These are phyloP conservation scores for Pterophyllum scalare DNA, from an alignment of 2,113 vertebrate species.

Conservation along the genomic window DNA sequence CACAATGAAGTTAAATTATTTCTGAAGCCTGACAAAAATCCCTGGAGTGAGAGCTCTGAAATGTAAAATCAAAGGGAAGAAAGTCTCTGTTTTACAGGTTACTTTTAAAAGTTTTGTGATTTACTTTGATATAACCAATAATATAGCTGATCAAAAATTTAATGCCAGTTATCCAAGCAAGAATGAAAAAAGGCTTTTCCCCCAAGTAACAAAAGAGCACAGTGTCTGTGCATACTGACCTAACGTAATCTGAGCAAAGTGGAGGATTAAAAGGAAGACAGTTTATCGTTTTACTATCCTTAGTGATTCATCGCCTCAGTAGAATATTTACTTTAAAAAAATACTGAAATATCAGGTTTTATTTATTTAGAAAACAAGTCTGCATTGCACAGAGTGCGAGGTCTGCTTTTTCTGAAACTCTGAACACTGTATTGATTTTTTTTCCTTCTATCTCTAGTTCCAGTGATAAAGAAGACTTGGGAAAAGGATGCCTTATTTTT, in stretches of 20 bases:
- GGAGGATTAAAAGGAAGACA: not conserved
- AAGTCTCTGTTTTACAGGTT: not conserved
- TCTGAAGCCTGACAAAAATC: not conserved
- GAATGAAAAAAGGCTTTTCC: not conserved
- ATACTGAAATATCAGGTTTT: not conserved
- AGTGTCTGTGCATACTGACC: not conserved
- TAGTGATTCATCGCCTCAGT: not conserved
- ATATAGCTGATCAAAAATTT: not conserved
- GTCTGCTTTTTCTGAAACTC: conserved; percentile 31
- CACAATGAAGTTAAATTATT: conserved; percentile 3
- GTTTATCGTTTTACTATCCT: not conserved
- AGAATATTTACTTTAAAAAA: conserved; percentile 1
- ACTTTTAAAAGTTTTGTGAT: not conserved
- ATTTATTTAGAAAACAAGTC: not conserved
- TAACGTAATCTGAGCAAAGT: not conserved
- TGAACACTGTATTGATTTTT: conserved; percentile 37
- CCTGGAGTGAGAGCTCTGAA: not conserved
- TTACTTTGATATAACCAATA: not conserved
- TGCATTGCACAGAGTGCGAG: not conserved
- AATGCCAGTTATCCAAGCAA: not conserved
- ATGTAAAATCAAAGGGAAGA: conserved; percentile 1
- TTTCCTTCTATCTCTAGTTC: conserved; percentile 81
- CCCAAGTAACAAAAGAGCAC: not conserved
- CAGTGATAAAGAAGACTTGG: conserved; percentile 97
- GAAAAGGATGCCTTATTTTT: conserved; percentile 86